A percentile compares a stretch with the other conserved stretches of the same genome.
phyloP scores from a whole-genome alignment of 2,888 invertebrate genomes.

The Cephus nigrinus region DNA sequence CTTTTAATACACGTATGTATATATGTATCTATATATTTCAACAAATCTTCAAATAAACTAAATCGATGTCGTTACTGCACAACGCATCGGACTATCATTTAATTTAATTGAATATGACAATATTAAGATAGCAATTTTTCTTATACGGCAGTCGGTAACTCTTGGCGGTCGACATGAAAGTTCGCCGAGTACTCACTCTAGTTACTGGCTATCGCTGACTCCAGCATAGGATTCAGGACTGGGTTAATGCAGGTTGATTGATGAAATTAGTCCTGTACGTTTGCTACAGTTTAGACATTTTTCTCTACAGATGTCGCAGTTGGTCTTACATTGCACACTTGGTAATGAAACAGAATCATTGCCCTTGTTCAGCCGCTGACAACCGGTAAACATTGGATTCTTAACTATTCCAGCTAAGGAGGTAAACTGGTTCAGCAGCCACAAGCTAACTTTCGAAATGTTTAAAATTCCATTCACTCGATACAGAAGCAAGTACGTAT shows the following conservation, averaged over 20 bases:
- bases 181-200: neutral
- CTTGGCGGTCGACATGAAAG: neutral
- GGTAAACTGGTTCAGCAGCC: neutral
- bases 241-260: neutral
- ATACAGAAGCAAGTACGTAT: neutral
- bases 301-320: neutral
- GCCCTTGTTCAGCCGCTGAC: neutral
- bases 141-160: neutral
- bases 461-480: neutral
- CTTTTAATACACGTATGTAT: neutral
- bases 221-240: neutral
- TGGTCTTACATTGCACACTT: neutral
- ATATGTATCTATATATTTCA: neutral
- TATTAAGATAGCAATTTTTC: neutral
- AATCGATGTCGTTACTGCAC: neutral
- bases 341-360: neutral
- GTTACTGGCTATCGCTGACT: neutral
- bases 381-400: neutral
- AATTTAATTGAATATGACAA: neutral
- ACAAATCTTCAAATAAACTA: neutral
- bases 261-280: neutral
- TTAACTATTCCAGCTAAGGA: neutral
- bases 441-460: neutral
- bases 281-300: neutral
- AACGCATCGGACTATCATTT: neutral